Evolutionary conservation across 2,113 vertebrate genomes (phyloP).

Genomic region (Scytalopus superciliaris): DNA sequence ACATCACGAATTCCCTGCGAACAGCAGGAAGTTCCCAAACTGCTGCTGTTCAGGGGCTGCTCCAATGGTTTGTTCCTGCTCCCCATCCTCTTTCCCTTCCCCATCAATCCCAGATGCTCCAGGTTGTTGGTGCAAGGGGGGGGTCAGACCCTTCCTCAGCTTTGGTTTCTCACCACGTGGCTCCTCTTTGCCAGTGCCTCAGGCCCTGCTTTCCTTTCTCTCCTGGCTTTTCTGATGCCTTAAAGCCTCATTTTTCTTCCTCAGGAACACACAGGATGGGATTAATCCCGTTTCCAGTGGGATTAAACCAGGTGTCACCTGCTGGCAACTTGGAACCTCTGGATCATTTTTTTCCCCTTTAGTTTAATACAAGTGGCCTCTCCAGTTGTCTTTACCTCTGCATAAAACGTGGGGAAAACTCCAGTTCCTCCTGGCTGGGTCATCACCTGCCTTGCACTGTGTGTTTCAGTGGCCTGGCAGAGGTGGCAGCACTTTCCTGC

Average conservation of each 20-base stretch:
- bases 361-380: background rate
- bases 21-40: background rate
- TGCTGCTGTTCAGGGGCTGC: background rate
- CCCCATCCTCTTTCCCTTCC: background rate
- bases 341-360: background rate
- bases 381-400: background rate
- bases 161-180: background rate
- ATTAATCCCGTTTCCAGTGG: background rate
- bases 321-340: background rate
- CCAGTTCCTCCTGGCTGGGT: background rate
- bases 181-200: background rate
- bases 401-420: background rate
- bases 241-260: background rate
- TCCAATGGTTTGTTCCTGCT: background rate
- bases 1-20: background rate
- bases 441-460: background rate
- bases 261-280: background rate
- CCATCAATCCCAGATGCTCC: background rate
- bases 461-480: background rate
- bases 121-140: background rate
- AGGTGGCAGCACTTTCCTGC: background rate
- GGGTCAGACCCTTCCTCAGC: background rate
- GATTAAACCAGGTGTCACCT: background rate
- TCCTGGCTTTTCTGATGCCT: background rate
- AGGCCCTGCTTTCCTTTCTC: background rate